These are phyloP conservation scores for Boloria selene DNA, from an alignment of 2,888 invertebrate species.

Conservation along the genomic window DNA sequence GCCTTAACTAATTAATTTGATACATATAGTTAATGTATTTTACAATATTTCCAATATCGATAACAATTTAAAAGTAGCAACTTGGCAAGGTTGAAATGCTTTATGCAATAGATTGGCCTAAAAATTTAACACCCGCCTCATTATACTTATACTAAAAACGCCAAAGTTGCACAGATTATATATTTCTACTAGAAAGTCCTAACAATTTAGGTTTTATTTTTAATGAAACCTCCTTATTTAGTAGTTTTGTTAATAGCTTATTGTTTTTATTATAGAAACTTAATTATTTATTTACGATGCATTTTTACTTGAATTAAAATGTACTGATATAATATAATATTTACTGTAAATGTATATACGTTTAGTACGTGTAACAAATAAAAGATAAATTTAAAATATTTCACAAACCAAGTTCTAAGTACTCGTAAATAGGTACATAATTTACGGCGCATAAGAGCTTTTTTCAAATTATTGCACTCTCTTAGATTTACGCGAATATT, in stretches of 20 bases:
- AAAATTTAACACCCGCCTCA: conserved; percentile 11
- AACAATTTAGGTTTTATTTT: too few species aligned
- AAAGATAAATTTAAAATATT: too few species aligned
- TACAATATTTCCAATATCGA: conserved; percentile 25
- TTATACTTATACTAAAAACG: conserved; percentile 2
- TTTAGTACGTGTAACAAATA: too few species aligned
- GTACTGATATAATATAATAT: too few species aligned
- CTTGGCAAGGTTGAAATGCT: conserved; percentile 29
- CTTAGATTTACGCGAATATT: too few species aligned
- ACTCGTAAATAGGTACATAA: too few species aligned
- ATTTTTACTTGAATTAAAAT: too few species aligned
- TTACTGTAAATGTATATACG: too few species aligned
- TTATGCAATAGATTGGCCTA: conserved; percentile 21
- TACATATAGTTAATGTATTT: conserved; percentile 38
- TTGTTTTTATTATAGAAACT: neutral
- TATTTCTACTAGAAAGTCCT: conserved; percentile 8
- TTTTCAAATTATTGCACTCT: too few species aligned
- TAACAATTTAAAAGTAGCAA: conserved; percentile 29
- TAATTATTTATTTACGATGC: neutral
- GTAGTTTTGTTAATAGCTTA: neutral
- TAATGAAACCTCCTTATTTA: too few species aligned
- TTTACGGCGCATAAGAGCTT: neutral
- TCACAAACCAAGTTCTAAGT: too few species aligned
- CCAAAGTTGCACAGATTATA: conserved; percentile 6
- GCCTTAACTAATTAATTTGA: conserved; percentile 31